These are phyloP conservation scores for Bombus affinis DNA, from an alignment of 1,140 invertebrate species.

Conservation along the genomic window DNA sequence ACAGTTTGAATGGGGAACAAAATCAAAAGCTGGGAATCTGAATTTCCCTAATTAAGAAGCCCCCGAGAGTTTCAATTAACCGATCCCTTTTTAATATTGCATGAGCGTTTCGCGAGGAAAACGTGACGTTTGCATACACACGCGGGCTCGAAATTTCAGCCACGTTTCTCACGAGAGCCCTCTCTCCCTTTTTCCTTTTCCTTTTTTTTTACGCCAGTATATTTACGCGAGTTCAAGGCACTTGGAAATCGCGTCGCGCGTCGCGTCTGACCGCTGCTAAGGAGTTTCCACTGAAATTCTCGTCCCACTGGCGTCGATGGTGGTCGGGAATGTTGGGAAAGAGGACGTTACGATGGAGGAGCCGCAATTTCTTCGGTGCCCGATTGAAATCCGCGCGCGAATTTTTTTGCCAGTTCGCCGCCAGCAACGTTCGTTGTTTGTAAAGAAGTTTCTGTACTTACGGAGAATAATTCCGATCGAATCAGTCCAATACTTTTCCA, in stretches of 20 bases:
- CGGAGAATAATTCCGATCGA: background rate
- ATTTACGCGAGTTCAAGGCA: background rate
- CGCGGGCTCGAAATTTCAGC: slow-evolving; percentile 20
- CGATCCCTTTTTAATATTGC: slow-evolving; percentile 27
- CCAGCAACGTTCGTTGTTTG: background rate
- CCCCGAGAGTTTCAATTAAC: slow-evolving; percentile 7
- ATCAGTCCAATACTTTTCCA: no score
- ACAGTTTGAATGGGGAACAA: background rate
- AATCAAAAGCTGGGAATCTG: slow-evolving; percentile 34
- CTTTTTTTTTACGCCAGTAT: background rate
- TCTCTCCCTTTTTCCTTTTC: background rate
- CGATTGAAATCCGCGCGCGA: background rate
- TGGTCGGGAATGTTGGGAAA: slow-evolving; percentile 11
- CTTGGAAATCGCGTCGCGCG: background rate
- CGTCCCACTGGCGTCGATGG: background rate
- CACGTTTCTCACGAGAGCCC: background rate
- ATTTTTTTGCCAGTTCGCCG: background rate
- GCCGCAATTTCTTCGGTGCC: no score
- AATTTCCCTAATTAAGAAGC: slow-evolving; percentile 39
- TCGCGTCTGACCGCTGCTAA: slow-evolving; percentile 40
- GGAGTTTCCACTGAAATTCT: slow-evolving; percentile 49
- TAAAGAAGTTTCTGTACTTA: background rate
- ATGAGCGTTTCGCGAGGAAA: slow-evolving; percentile 18
- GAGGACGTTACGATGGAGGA: background rate
- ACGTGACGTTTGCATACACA: slow-evolving; percentile 22